Evolutionary conservation across 2,888 invertebrate genomes (phyloP), one percentile per base, ranked within the genome.

Genomic region (Cryptus viduatorius): DNA sequence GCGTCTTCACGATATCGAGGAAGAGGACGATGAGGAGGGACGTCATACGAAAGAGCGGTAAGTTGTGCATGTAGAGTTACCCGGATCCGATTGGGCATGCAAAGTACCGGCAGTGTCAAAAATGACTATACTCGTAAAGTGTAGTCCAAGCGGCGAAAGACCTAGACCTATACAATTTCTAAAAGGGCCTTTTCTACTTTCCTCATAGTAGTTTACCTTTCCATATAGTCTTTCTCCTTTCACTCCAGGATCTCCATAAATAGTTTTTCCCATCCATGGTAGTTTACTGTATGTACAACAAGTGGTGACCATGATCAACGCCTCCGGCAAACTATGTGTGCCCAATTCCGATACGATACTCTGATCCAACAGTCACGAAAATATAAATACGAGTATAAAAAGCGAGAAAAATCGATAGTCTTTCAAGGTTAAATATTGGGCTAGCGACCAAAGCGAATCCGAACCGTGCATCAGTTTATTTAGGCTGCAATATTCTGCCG

Each of bases 1-100:
- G 73, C 96, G 97, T 83, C 94, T 97, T 87, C 97, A 97, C 89
- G 97, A 97, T 90, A 97, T 97, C 87, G 96, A 97, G 92, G 97
- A 97, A 93, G 97, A 97, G 93, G 97, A 97, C 94, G 96, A 96
- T 92, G 95, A 96, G 81, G 95, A 95, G 84, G 88, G 92, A 85
- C 92, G 91, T 37, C 90, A 91, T 84, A 91, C 94, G 89, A 91
- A 94, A 94, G 93, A 92, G 85, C 92, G 93, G 93, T 93, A 78
- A 89, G 90, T 87, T 42, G 7, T 16, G 73, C 12, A 65, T 79
- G 4, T 14, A 5, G 48, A 10, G 12, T 5, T 76, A 31, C n/a
- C 14, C 24, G 10, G 4, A 14, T 19, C 64, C 10, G 42, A 24
- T 65, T 65, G 65, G n/a, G 19, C 50, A 48, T 65, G 37, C 50